Base-by-base conservation (phyloP, 1,140 invertebrate species). In the Agrypnia vestita region DNA sequence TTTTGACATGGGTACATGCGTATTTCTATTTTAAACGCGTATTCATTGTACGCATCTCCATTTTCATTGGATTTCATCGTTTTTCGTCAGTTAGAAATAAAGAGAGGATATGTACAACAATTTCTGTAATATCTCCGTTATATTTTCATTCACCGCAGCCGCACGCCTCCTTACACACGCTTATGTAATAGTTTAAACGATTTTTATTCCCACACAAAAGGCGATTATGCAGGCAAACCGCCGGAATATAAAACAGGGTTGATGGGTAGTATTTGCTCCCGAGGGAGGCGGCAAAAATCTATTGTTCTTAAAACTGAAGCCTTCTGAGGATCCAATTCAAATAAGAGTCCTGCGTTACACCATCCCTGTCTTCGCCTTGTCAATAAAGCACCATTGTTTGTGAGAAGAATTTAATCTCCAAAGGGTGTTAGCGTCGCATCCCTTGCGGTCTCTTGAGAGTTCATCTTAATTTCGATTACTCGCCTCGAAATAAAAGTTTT, bases 401-500 rank as follows among this genome's bases (percentile, higher is more conserved):
- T 44, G 67, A 55, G 79, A 80, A 83, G 79, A 79, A 82, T 82
- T 82, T 82, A 82, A 82, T 79, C 72, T 82, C 61, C 15, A 74
- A 72, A 44, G 71, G 69, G 47, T 76, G 43, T 13, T 35, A 15
- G 17, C 51, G 21, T 15, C 77, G 11, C 43, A 21, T 56, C 64
- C 71, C 71, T 72, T 25, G 21, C 71, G 47, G 49, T 53, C 55
- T 74, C 71, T 56, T 12, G 71, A 53, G 49, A 74, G 76, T 69
- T 79, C 77, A 74, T 80, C 72, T 51, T 35, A 64, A 78, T 75
- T 61, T 78, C 61, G 56, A 78, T 64, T 62, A 74, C 71, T 55
- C 67, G 12, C 67, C 13, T 9, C 11, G 21, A 15, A n/a, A 56
- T 56, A 56, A 56, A 56, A 17, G 53, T 56, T 8, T 17, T 56